These are phyloP conservation scores for Tribolium castaneum DNA, from an alignment of 1,140 invertebrate genomes.

Conservation along the genomic window DNA sequence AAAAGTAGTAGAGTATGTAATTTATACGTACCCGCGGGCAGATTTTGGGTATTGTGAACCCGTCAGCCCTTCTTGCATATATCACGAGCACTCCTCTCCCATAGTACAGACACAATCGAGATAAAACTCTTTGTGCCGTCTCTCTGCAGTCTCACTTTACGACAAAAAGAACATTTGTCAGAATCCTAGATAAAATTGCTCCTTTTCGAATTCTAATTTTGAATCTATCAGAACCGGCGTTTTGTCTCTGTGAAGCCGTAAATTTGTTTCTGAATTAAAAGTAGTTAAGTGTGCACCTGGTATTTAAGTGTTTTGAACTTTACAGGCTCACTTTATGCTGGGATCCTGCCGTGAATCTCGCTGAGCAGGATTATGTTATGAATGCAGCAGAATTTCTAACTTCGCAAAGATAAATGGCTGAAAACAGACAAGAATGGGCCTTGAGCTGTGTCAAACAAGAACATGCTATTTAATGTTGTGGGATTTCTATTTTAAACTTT, in stretches of 20 bases:
- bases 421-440: constrained; percentile 43
- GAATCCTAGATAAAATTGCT: constrained; percentile 28
- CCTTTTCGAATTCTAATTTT: constrained; percentile 7
- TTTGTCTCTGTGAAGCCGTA: not conserved
- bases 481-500: constrained; percentile 43
- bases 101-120: constrained; percentile 35
- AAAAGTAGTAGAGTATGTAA: constrained; percentile 33
- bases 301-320: constrained; percentile 43
- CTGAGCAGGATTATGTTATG: constrained; percentile 43
- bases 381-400: constrained; percentile 42
- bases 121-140: constrained; percentile 32
- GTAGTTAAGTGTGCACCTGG: constrained; percentile 35
- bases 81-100: constrained; percentile 27
- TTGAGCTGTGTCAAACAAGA: constrained; percentile 42
- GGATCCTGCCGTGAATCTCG: constrained; percentile 40
- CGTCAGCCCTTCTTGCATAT: constrained; percentile 34
- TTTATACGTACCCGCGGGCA: constrained; percentile 32
- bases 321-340: constrained; percentile 38
- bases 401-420: constrained; percentile 41
- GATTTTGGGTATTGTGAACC: constrained; percentile 35
- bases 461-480: constrained; percentile 43
- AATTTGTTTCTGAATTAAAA: constrained; percentile 30
- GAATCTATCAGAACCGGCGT: constrained; percentile 7
- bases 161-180: constrained; percentile 32
- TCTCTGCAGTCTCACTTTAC: constrained; percentile 33